Evolutionary conservation across 1,140 invertebrate species (phyloP).

Genomic region (Drosophila cardini): DNA sequence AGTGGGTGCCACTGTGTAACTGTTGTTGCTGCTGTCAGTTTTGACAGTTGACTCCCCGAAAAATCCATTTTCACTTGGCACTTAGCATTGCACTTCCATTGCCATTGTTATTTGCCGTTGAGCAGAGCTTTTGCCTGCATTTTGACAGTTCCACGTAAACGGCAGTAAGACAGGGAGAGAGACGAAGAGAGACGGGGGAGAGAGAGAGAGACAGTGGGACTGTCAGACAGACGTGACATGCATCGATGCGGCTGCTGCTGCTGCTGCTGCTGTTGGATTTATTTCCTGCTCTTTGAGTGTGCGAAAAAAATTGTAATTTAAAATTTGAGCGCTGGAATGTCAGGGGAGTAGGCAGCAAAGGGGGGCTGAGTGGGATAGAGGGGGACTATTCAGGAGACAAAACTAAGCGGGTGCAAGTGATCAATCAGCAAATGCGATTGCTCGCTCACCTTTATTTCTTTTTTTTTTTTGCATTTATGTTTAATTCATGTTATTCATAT

Average conservation of each 20-base stretch:
- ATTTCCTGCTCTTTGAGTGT: constrained; percentile 78
- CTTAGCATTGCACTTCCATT: constrained; percentile 63
- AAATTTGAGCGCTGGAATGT: constrained; percentile 53
- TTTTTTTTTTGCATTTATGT: constrained; percentile 77
- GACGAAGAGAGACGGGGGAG: not conserved
- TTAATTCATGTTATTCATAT: constrained; percentile 83
- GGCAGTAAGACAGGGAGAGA: constrained; percentile 9
- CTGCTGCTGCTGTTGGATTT: constrained; percentile 65
- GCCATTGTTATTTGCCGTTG: constrained; percentile 57
- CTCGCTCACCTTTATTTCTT: not conserved
- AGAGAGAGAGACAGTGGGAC: constrained; percentile 35
- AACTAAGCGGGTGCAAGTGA: constrained; percentile 66
- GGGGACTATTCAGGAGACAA: constrained; percentile 7
- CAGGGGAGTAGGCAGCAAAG: not conserved
- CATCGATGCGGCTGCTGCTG: constrained; percentile 66
- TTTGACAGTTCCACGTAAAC: constrained; percentile 83
- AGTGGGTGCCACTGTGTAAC: constrained; percentile 66
- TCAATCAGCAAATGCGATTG: constrained; percentile 61
- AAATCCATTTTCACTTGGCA: constrained; percentile 79
- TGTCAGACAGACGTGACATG: constrained; percentile 69
- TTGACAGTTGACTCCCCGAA: constrained; percentile 81
- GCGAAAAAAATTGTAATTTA: constrained; percentile 83
- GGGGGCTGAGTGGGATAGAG: not conserved
- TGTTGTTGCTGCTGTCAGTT: constrained; percentile 67
- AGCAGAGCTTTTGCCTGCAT: constrained; percentile 70